phyloP scores from a whole-genome alignment of 2,797 vertebrate species.

The Melanotaenia boesemani region DNA sequence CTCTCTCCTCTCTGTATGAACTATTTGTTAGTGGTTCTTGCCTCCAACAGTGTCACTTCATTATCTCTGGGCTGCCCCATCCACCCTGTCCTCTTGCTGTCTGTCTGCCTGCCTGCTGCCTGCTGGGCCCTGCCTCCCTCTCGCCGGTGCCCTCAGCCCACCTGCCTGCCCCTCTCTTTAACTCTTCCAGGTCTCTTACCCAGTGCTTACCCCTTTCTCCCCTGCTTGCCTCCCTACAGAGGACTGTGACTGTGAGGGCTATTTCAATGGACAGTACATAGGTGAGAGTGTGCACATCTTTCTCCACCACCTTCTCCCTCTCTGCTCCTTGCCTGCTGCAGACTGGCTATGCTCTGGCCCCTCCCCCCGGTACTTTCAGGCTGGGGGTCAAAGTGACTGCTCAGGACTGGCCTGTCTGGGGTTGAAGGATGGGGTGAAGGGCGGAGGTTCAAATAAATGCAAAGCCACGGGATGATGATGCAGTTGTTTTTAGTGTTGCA shows the following conservation, averaged over 20 bases:
- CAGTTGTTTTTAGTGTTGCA: background rate
- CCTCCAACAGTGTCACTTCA: conserved; percentile 40
- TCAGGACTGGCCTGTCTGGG: conserved; percentile 34
- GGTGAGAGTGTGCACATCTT: conserved; percentile 88
- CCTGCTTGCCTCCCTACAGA: conserved; percentile 89
- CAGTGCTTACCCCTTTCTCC: conserved; percentile 79
- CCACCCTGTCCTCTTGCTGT: conserved; percentile 47
- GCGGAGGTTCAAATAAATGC: conserved; percentile 26
- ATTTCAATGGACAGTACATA: conserved; percentile 97
- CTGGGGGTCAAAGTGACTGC: conserved; percentile 40
- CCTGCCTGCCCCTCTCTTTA: conserved; percentile 21
- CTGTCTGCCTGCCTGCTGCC: conserved; percentile 62
- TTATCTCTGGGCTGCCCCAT: conserved; percentile 47
- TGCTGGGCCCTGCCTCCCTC: conserved; percentile 32
- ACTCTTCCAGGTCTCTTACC: conserved; percentile 73
- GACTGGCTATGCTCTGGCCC: conserved; percentile 68
- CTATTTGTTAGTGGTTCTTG: conserved; percentile 34
- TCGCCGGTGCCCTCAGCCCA: conserved; percentile 25
- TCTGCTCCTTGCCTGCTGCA: conserved; percentile 73
- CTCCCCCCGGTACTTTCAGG: conserved; percentile 42
- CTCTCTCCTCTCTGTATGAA: conserved; percentile 27
- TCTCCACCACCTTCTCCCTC: conserved; percentile 66
- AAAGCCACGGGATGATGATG: background rate
- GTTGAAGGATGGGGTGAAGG: conserved; percentile 51
- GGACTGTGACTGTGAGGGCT: conserved; percentile 96